A percentile compares a stretch with the other conserved stretches of the same genome.
Conservation (phyloP, 1,140 invertebrate species). For the Diorhabda carinulata region DNA sequence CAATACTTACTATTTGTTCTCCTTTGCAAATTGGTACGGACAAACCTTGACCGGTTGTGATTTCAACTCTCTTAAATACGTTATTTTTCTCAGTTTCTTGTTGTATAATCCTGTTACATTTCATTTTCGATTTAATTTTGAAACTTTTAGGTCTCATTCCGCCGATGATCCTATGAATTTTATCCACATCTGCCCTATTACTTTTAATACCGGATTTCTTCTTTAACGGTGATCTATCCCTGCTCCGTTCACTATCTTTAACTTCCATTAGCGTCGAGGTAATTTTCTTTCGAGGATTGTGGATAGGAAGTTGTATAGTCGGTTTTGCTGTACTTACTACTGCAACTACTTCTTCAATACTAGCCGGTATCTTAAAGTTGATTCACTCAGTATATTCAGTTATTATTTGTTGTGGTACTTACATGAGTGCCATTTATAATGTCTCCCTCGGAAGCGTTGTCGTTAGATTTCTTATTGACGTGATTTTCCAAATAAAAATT, state of each 20-base stretch:
- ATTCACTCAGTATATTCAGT: slow-evolving; percentile 6
- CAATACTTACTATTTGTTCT: slow-evolving; percentile 55
- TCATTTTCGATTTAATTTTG: slow-evolving; percentile 30
- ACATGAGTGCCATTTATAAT: slow-evolving; percentile 38
- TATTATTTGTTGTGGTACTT: background rate
- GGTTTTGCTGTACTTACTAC: slow-evolving; percentile 53
- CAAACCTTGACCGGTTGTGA: slow-evolving; percentile 52
- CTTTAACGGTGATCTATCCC: background rate
- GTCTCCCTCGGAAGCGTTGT: slow-evolving; percentile 22
- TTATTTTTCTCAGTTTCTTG: slow-evolving; percentile 38
- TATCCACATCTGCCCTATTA: background rate
- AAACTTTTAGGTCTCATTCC: slow-evolving; percentile 24
- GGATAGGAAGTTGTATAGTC: slow-evolving; percentile 40
- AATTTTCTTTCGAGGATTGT: slow-evolving; percentile 26
- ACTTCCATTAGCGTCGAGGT: slow-evolving; percentile 11
- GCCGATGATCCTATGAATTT: background rate
- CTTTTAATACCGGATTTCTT: background rate
- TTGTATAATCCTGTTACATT: slow-evolving; percentile 17
- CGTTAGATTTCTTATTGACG: slow-evolving; percentile 18
- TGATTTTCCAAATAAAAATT: slow-evolving; percentile 41
- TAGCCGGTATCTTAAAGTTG: slow-evolving; percentile 47
- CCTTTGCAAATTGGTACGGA: slow-evolving; percentile 54
- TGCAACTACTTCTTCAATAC: slow-evolving; percentile 53
- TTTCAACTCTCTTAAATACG: slow-evolving; percentile 46
- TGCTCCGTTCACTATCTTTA: background rate